Evolutionary conservation across 2,113 vertebrate genomes (phyloP).

Genomic region (Pelusios castaneus): DNA sequence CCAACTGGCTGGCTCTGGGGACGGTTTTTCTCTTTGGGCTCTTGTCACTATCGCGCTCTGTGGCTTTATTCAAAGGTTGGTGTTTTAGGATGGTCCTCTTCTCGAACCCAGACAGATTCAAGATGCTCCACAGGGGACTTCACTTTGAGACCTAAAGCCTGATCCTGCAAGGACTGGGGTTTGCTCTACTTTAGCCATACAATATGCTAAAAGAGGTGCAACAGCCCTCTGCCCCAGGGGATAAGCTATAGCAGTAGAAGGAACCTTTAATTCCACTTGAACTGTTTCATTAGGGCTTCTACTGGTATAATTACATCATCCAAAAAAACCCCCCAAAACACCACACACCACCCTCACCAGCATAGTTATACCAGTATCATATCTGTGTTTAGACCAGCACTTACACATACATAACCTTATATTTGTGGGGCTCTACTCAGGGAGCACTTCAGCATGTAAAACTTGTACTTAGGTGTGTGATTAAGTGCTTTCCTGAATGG

Average conservation of each 20-base stretch:
- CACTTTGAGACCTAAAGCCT: background rate
- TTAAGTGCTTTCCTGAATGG: background rate
- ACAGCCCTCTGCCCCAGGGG: background rate
- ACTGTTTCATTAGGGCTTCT: background rate
- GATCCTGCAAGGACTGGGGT: background rate
- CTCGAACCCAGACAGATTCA: background rate
- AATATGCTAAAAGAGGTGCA: background rate
- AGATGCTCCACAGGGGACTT: background rate
- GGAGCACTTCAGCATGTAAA: background rate
- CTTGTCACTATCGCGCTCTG: constrained; percentile 92
- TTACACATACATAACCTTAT: background rate
- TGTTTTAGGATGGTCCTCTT: background rate
- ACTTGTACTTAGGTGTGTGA: background rate
- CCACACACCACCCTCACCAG: background rate
- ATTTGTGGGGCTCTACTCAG: background rate
- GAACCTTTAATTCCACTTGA: background rate
- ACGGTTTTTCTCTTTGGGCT: constrained; percentile 87
- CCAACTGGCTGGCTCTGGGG: constrained; percentile 92
- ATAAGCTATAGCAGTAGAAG: background rate
- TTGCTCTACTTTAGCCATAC: background rate
- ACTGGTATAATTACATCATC: background rate
- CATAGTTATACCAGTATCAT: background rate
- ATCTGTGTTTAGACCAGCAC: background rate
- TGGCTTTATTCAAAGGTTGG: constrained; percentile 94
- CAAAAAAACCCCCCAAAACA: background rate